Evolutionary conservation across 2,797 vertebrate species (phyloP), one percentile per base, ranked within the genome.

Genomic region (Pseudotriccus pelzelni): DNA sequence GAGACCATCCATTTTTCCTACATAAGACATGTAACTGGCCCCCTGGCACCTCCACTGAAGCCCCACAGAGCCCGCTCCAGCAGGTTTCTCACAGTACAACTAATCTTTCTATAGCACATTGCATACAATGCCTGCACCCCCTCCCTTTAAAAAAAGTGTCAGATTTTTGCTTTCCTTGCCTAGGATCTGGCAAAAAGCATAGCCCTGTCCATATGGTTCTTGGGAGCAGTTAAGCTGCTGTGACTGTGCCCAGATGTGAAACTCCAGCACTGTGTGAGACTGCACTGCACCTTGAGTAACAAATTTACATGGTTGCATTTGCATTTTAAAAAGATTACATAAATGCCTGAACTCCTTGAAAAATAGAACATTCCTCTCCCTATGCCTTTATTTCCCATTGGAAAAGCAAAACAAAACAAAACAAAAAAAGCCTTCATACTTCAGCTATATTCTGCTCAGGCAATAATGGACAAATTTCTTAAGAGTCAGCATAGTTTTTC

Each of bases 401-500:
- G 37, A 44, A 74, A n/a, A 37, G 43, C n/a, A 21, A 14, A 16
- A 2, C 66, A 50, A 16, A 43, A 43, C 39, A 39, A 39, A 39
- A 39, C 41, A 39, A 20, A 14, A 19, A 19, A 2, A 70, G 5
- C 39, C n/a, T n/a, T 37, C 37, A 37, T 10, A 37, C 37, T 37
- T 10, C 37, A 37, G 37, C 37, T 37, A 37, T 37, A 37, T 37
- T 90, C 43, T 81, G 62, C 73, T 82, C 7, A 5, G 43, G 28
- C 28, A 87, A 58, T 87, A 94, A 84, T 15, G 43, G 59, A 66
- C 4, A 89, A 36, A 93, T 79, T 93, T 86, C 70, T 87, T 89
- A 73, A 82, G 78, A 87, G 63, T 91, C 87, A 89, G 87, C 94
- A 95, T n/a, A 66, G 66, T 66, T 91, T 86, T 76, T 70, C 46